Evolutionary conservation across 2,888 invertebrate species (phyloP).

Genomic region (Cephus pulcher): DNA sequence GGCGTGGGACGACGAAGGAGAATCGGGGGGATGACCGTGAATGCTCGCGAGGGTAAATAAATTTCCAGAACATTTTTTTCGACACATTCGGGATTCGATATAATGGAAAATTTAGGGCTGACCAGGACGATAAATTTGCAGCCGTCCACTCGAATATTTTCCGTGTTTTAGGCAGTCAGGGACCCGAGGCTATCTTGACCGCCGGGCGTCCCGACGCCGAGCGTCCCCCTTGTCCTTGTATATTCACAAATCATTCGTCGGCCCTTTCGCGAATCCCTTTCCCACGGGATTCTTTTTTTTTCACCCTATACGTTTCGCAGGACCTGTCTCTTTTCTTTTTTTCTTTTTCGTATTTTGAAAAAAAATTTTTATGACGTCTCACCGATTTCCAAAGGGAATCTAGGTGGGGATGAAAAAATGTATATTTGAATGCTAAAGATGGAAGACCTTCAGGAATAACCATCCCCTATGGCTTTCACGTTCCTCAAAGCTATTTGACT

Average conservation of each 20-base stretch:
- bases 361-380: neutral
- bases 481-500: neutral
- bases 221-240: constrained; percentile 61
- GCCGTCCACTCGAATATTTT: constrained; percentile 67
- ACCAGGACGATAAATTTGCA: constrained; percentile 63
- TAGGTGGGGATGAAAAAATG: neutral
- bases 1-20: neutral
- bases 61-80: constrained; percentile 51
- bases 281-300: constrained; percentile 39
- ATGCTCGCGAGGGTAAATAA: constrained; percentile 29
- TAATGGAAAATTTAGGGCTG: constrained; percentile 65
- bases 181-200: constrained; percentile 64
- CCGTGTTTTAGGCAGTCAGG: constrained; percentile 63
- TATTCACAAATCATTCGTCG: constrained; percentile 66
- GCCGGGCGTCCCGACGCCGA: constrained; percentile 48
- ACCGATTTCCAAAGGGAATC: neutral
- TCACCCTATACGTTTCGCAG: neutral
- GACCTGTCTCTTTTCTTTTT: constrained; percentile 6
- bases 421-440: neutral
- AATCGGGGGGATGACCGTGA: neutral
- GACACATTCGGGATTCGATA: constrained; percentile 51
- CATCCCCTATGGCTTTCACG: neutral
- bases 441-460: neutral
- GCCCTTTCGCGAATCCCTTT: constrained; percentile 45
- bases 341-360: neutral